Evolutionary conservation across 1,140 invertebrate species (phyloP), one percentile per base, ranked within the genome.

Genomic region (Streblospio benedicti): DNA sequence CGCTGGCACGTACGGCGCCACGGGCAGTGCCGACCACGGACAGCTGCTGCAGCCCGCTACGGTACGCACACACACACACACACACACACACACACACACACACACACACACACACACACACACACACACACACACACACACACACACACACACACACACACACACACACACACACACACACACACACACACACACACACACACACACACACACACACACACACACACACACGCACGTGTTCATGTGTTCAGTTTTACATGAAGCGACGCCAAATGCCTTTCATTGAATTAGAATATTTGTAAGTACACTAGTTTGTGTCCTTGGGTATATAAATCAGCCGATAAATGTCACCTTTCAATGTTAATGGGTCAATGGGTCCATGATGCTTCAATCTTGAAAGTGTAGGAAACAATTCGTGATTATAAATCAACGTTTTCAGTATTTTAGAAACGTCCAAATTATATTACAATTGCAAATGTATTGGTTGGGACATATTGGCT

Each of bases 111-210:
- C 28, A 55, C 32, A 38, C n/a, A 55, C 53, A 55, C 32, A 38
- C n/a, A 55, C 53, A 55, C 28, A 38, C 53, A 55, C 33, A 38
- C 53, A 38, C 33, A 55, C 53, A 55, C 33, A 38, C 53, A 55
- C 33, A 55, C 53, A 38, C 28, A 55, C 53, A 55, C 53, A 38
- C 53, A 55, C 33, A 55, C 53, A 38, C 53, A 55, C 53, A 55
- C 33, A 38, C 53, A 55, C 33, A 55, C 53, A 38, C 33, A 55
- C 53, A 55, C 33, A 38, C 53, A 55, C 33, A 55, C 28, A 38
- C 33, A 55, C 53, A 55, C 28, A 38, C 53, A 55, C 28, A 55
- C 53, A 38, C 28, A 38, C 53, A 55, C 33, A 38, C 53, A 32
- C 33, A 55, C 28, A 38, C 33, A 55, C 53, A 55, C 33, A 38